Percentiles rank a stretch among this genome's conserved stretches.
Evolutionary conservation across 2,888 invertebrate species (phyloP).

Genomic region (Schrankia costaestrigalis): DNA sequence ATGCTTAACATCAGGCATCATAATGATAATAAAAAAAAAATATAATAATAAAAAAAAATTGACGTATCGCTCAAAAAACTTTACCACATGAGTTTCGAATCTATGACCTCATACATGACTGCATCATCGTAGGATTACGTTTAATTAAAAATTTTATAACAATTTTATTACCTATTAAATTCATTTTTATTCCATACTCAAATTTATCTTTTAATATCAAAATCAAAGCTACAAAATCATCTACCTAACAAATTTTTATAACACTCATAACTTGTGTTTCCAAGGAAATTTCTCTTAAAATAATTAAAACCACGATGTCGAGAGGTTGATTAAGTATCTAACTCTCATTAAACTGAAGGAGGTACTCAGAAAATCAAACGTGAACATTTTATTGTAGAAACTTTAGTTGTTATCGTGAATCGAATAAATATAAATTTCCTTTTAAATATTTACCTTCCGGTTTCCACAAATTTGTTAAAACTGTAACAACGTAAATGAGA

Average conservation of each 20-base stretch:
- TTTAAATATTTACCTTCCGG: conserved; percentile 13
- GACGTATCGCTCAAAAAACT: too few species aligned
- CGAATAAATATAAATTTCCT: conserved; percentile 14
- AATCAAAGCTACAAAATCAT: conserved; percentile 4
- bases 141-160: too few species aligned
- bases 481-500: conserved; percentile 21
- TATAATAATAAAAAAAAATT: too few species aligned
- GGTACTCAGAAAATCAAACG: conserved; percentile 7
- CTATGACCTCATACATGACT: too few species aligned
- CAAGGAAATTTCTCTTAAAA: conserved; percentile 3
- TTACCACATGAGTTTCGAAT: too few species aligned
- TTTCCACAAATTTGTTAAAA: conserved; percentile 19
- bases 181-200: neutral
- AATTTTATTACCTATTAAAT: neutral
- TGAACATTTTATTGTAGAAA: conserved; percentile 11
- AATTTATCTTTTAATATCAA: neutral
- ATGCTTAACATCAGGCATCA: too few species aligned
- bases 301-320: conserved; percentile 10
- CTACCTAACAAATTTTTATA: conserved; percentile 4
- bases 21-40: too few species aligned
- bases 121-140: too few species aligned
- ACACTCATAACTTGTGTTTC: conserved; percentile 5
- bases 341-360: conserved; percentile 10
- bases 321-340: conserved; percentile 9
- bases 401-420: conserved; percentile 4